Evolutionary conservation across 2,888 invertebrate species (phyloP).

Genomic region (Phaonia tiefii): DNA sequence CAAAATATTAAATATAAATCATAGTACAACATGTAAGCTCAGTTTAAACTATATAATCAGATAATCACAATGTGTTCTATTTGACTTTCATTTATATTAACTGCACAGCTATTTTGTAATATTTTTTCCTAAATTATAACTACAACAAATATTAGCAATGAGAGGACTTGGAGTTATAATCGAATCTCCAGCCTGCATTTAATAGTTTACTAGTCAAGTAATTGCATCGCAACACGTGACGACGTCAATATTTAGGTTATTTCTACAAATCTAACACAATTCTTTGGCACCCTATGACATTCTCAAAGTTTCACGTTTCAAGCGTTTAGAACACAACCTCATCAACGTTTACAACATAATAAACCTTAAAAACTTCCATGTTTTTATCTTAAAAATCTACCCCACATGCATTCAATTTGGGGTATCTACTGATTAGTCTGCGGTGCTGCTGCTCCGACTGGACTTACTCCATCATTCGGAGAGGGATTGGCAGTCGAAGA

Average conservation of each 20-base stretch:
- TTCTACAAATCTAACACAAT: conserved; percentile 26
- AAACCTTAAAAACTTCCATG: no score
- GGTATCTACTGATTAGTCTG: conserved; percentile 72
- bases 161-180: background rate
- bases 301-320: conserved; percentile 13
- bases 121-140: background rate
- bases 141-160: conserved; percentile 1
- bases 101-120: no score
- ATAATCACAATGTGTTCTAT: no score
- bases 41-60: no score
- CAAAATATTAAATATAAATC: no score
- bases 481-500: conserved; percentile 31
- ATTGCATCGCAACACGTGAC: background rate
- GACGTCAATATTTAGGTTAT: background rate
- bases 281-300: conserved; percentile 26
- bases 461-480: conserved; percentile 48
- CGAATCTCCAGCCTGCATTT: background rate
- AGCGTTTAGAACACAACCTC: conserved; percentile 3
- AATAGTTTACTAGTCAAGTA: background rate
- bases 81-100: no score
- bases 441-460: conserved; percentile 53
- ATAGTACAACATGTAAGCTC: no score
- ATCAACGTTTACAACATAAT: background rate
- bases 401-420: no score
- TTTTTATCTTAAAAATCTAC: no score